Conservation (phyloP, 2,113 vertebrate species). For the Spea bombifrons region DNA sequence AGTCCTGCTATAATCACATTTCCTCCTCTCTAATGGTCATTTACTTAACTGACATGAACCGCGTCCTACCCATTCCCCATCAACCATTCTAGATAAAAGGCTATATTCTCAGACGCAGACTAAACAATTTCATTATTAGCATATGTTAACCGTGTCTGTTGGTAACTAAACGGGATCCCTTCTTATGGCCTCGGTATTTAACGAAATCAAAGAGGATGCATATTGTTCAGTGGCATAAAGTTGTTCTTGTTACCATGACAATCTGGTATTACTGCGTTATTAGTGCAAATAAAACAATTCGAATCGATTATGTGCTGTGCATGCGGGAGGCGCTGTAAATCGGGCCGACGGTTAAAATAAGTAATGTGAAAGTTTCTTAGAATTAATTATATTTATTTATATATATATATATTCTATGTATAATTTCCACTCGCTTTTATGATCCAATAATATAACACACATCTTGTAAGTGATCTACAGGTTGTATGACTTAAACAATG, state of each 20-base stretch:
- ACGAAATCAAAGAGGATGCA: constrained; percentile 21
- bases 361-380: too few relatives aligned
- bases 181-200: constrained; percentile 18
- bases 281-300: too few relatives aligned
- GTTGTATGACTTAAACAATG: not conserved
- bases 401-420: too few relatives aligned
- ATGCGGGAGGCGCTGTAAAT: too few relatives aligned
- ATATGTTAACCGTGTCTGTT: constrained; percentile 10
- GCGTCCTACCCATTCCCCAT: not conserved
- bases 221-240: constrained; percentile 13
- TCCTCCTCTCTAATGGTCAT: not conserved
- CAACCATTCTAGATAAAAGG: not conserved
- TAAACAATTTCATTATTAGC: constrained; percentile 13
- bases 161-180: not conserved
- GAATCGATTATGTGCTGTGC: too few relatives aligned
- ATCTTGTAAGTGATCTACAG: not conserved
- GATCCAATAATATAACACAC: not conserved
- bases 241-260: constrained; percentile 34
- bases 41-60: not conserved
- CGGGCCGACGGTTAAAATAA: too few relatives aligned
- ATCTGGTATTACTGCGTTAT: constrained; percentile 3
- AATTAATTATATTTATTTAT: not conserved
- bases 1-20: not conserved
- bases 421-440: too few relatives aligned
- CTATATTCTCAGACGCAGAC: constrained; percentile 7